Percentiles rank a stretch among this genome's conserved stretches.
phyloP scores from a whole-genome alignment of 2,113 vertebrate species.

The Tursiops truncatus region DNA sequence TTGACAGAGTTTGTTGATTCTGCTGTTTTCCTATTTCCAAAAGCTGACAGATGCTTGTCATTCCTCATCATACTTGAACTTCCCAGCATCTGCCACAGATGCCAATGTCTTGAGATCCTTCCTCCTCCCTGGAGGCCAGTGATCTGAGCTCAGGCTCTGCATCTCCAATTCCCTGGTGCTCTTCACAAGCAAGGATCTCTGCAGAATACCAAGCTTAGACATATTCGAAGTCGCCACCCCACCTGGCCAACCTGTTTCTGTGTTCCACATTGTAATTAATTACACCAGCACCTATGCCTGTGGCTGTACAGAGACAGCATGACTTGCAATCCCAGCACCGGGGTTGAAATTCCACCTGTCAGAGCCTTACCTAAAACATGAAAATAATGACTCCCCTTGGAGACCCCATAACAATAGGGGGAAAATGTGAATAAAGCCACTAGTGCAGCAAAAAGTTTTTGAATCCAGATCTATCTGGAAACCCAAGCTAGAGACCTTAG shows the following conservation, averaged over 20 bases:
- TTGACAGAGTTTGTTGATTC: background rate
- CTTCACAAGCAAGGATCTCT: background rate
- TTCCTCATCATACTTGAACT: background rate
- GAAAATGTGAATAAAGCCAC: background rate
- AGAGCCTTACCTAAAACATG: background rate
- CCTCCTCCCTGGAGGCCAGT: background rate
- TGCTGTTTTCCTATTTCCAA: background rate
- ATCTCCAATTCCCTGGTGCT: background rate
- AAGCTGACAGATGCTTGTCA: background rate
- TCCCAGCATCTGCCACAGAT: background rate
- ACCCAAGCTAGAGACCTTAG: background rate
- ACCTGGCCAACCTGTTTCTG: background rate
- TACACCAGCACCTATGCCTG: background rate
- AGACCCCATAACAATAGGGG: background rate
- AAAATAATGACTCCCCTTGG: background rate
- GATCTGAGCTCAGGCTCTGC: background rate
- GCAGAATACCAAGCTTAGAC: background rate
- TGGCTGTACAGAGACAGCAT: background rate
- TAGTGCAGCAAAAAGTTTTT: background rate
- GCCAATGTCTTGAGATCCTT: background rate
- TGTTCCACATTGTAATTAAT: background rate
- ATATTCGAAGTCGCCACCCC: background rate
- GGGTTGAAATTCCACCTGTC: background rate
- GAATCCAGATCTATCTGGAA: background rate
- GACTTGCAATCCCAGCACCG: background rate